Evolutionary conservation across 2,888 invertebrate genomes (phyloP).

Genomic region (Platynereis dumerilii): DNA sequence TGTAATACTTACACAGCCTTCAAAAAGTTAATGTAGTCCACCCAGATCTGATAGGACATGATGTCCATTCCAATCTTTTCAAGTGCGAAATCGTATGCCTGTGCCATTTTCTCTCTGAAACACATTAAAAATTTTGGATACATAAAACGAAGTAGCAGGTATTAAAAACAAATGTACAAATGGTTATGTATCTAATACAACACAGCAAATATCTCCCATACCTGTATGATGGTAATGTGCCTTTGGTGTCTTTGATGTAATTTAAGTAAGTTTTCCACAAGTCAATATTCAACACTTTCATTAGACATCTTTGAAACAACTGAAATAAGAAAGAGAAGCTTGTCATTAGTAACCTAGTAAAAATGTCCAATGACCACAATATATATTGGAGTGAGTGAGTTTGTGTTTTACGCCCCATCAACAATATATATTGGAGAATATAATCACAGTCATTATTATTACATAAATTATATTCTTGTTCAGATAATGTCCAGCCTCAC

Average conservation of each 20-base stretch:
- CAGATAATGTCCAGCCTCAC: no score
- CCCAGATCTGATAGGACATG: conserved; percentile 95
- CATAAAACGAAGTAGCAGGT: neutral
- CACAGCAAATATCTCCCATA: no score
- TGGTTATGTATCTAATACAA: neutral
- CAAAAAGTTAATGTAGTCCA: conserved; percentile 95
- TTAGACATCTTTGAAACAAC: conserved; percentile 96
- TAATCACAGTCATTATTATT: no score
- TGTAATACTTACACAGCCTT: conserved; percentile 83
- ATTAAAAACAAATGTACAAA: neutral
- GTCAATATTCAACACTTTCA: conserved; percentile 98
- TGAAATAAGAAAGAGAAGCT: conserved; percentile 67
- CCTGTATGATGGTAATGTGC: conserved; percentile 58
- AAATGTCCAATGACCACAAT: no score
- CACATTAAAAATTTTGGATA: neutral
- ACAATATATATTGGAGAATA: no score
- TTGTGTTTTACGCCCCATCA: no score
- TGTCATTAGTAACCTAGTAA: no score
- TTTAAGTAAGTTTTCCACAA: conserved; percentile 97
- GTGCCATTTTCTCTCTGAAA: conserved; percentile 95
- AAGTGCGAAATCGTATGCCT: conserved; percentile 98
- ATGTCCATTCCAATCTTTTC: conserved; percentile 99
- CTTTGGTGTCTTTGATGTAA: conserved; percentile 92
- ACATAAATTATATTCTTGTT: no score
- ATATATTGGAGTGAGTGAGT: no score